Evolutionary conservation across 2,113 vertebrate genomes (phyloP), one percentile per base, ranked within the genome.

Genomic region (Notothenia coriiceps): DNA sequence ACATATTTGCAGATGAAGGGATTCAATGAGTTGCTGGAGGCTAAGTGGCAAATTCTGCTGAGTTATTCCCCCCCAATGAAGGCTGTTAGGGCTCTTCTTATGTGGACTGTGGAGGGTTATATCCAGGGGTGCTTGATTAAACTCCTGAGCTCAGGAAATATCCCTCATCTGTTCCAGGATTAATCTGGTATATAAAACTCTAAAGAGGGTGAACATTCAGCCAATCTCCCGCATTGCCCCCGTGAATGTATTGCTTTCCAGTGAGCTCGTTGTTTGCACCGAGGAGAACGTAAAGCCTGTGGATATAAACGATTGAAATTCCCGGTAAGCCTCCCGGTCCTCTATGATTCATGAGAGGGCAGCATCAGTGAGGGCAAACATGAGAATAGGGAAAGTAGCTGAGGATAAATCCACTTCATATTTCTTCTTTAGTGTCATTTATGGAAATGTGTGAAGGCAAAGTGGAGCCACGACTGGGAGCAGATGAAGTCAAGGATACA

Each of bases 391-490:
- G 70, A 63, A 70, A 77, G 74, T 49, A 66, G 62, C 55, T 22
- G 60, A 54, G 63, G 62, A 49, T 79, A 79, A 84, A 77, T 62
- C 57, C 13, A 18, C 15, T 3, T 67, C 89, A 82, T 94, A 82
- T 86, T 88, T 94, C 93, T 91, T 89, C 88, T 88, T 93, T 90
- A 89, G 71, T 89, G 85, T 91, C 90, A 87, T 89, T 94, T 92
- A 92, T 92, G 89, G 73, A 93, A 94, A 94, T 92, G 74, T 79
- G 84, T 79, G 80, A 77, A 62, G 22, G 88, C 80, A 83, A 88
- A 89, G 80, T 77, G 85, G 77, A 83, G 29, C 71, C 62, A 70
- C 74, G 84, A 94, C 84, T 76, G 87, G 52, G 80, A 80, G 79
- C 43, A 86, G 72, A 89, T 82, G 80, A 79, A 91, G 91, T 93